These are phyloP conservation scores for Tenthredo scrophulariae DNA, from an alignment of 2,888 invertebrate genomes.

Conservation along the genomic window DNA sequence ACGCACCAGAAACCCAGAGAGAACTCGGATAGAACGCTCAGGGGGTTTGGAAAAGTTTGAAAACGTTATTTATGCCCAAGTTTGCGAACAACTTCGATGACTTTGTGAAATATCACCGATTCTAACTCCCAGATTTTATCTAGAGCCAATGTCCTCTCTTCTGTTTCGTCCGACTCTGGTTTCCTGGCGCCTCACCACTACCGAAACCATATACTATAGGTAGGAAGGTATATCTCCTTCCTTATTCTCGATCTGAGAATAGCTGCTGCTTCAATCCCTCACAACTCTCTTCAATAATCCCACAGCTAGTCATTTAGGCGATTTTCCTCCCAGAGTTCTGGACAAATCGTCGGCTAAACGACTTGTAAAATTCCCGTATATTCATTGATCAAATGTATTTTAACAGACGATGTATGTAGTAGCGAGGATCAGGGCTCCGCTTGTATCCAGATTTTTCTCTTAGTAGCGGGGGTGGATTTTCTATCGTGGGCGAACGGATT, in stretches of 20 bases:
- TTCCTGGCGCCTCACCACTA: slow-evolving; percentile 60
- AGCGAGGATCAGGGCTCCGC: neutral
- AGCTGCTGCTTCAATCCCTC: slow-evolving; percentile 43
- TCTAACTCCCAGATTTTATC: slow-evolving; percentile 74
- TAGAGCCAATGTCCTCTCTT: slow-evolving; percentile 50
- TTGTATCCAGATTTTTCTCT: neutral
- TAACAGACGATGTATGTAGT: neutral
- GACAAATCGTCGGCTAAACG: neutral
- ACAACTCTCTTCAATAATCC: slow-evolving; percentile 28
- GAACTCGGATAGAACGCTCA: neutral
- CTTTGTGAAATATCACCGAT: slow-evolving; percentile 76
- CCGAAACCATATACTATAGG: slow-evolving; percentile 56
- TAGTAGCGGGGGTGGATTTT: slow-evolving; percentile 49
- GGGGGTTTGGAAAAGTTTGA: slow-evolving; percentile 25
- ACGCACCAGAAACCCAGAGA: neutral
- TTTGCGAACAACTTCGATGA: slow-evolving; percentile 76
- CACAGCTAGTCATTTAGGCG: neutral
- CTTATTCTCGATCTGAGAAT: neutral
- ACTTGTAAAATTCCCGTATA: neutral
- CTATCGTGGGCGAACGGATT: slow-evolving; percentile 50
- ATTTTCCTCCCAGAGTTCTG: neutral
- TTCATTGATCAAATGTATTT: slow-evolving; percentile 19
- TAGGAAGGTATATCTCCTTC: slow-evolving; percentile 64
- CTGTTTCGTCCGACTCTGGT: slow-evolving; percentile 48
- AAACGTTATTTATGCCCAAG: slow-evolving; percentile 74